phyloP scores from a whole-genome alignment of 1,140 invertebrate genomes.

The Drosophila micromelanica region DNA sequence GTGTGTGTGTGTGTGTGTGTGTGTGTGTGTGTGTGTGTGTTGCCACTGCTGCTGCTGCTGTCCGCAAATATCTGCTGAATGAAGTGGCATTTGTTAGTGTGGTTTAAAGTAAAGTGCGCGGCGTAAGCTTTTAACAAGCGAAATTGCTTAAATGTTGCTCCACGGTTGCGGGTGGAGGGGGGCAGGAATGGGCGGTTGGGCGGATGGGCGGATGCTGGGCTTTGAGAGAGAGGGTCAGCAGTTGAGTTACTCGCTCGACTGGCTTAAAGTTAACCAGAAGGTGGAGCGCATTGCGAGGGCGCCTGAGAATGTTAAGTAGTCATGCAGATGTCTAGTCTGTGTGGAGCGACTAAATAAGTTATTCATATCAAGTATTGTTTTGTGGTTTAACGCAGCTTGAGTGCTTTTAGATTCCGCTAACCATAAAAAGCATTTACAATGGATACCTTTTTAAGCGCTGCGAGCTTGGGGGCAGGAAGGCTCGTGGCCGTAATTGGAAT shows the following conservation, averaged over 20 bases:
- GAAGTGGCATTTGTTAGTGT: conserved; percentile 76
- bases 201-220: background rate
- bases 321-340: conserved; percentile 40
- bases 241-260: conserved; percentile 35
- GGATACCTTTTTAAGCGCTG: no score
- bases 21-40: conserved; percentile 23
- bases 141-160: conserved; percentile 72
- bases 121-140: conserved; percentile 77
- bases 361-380: conserved; percentile 53
- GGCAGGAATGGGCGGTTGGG: conserved; percentile 18
- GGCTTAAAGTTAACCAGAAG: conserved; percentile 31
- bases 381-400: conserved; percentile 48
- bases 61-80: conserved; percentile 78
- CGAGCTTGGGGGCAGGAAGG: no score
- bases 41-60: conserved; percentile 48
- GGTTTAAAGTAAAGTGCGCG: conserved; percentile 77
- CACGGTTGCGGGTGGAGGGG: no score
- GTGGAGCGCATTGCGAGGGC: conserved; percentile 23
- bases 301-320: conserved; percentile 50
- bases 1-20: conserved; percentile 28
- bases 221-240: background rate
- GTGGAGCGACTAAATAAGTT: conserved; percentile 47
- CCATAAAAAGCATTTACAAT: background rate
- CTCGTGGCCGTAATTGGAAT: no score
- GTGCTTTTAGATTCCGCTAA: conserved; percentile 37